These are phyloP conservation scores for Galeruca laticollis DNA, from an alignment of 2,888 invertebrate genomes.

Conservation along the genomic window DNA sequence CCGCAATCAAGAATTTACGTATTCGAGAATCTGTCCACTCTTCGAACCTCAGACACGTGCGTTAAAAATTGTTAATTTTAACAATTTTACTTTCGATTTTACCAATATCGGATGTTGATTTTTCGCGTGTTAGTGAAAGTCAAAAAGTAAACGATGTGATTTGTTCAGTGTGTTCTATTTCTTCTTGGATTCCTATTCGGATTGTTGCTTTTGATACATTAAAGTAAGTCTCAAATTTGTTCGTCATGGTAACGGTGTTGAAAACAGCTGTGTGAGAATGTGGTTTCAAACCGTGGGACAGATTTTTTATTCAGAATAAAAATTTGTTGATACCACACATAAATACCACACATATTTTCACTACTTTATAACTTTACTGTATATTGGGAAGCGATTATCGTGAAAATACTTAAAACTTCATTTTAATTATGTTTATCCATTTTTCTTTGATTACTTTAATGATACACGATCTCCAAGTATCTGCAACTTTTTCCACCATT, in stretches of 20 bases:
- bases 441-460: too few relatives aligned
- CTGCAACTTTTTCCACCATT: too few relatives aligned
- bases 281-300: too few relatives aligned
- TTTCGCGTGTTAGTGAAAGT: constrained; percentile 22
- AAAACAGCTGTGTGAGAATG: not conserved
- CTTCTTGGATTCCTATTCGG: constrained; percentile 21
- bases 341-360: too few relatives aligned
- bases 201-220: constrained; percentile 20
- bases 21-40: not conserved
- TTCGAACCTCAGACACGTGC: constrained; percentile 22
- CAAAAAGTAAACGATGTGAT: constrained; percentile 23
- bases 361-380: too few relatives aligned
- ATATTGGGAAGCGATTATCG: too few relatives aligned
- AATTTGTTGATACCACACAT: too few relatives aligned
- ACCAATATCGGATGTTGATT: constrained; percentile 13
- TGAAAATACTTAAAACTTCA: too few relatives aligned
- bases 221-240: constrained; percentile 15
- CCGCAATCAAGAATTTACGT: constrained; percentile 9
- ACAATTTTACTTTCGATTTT: constrained; percentile 22
- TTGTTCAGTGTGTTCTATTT: constrained; percentile 12
- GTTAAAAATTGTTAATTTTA: constrained; percentile 3
- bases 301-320: too few relatives aligned
- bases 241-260: not conserved
- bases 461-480: too few relatives aligned
- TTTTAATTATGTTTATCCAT: too few relatives aligned